phyloP scores from a whole-genome alignment of 2,797 vertebrate genomes.

The Setipinna tenuifilis region DNA sequence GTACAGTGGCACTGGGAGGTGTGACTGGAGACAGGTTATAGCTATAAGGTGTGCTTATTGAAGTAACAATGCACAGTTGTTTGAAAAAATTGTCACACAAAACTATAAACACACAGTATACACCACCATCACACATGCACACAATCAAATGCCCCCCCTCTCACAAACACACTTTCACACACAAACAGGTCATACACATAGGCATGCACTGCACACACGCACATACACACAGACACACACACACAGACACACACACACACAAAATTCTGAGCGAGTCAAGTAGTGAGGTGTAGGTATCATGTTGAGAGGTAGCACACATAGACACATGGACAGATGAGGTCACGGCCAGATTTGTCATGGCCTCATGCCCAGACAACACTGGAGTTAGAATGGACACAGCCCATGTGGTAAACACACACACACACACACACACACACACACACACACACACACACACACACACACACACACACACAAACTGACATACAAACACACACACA shows the following conservation, averaged over 20 bases:
- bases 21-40: background rate
- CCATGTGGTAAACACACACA: constrained; percentile 18
- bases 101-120: no score
- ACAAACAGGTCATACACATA: background rate
- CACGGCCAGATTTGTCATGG: background rate
- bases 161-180: no score
- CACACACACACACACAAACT: background rate
- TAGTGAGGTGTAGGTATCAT: background rate
- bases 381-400: constrained; percentile 23
- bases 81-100: no score
- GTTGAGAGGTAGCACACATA: background rate
- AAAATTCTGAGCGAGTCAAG: background rate
- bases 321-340: constrained; percentile 16
- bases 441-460: constrained; percentile 17
- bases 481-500: background rate
- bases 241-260: background rate
- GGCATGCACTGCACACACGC: background rate
- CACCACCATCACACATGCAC: no score
- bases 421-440: constrained; percentile 7
- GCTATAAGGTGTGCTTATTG: no score
- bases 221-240: background rate
- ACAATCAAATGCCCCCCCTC: no score
- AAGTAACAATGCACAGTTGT: no score
- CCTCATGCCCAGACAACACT: constrained; percentile 15
- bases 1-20: background rate